phyloP scores from a whole-genome alignment of 2,113 vertebrate species.

The Rhynchopsitta pachyrhyncha region DNA sequence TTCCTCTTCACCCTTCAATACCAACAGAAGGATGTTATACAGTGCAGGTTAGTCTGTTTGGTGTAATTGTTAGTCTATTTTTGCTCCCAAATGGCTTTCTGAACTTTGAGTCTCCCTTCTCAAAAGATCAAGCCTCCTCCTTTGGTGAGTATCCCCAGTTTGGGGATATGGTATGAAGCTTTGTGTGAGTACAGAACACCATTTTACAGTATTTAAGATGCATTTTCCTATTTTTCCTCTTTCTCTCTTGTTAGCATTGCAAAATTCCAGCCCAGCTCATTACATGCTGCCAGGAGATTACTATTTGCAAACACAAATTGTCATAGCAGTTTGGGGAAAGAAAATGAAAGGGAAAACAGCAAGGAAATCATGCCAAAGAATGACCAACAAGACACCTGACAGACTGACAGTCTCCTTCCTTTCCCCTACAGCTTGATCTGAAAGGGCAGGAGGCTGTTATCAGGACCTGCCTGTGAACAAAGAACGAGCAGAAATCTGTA shows the following conservation, averaged over 20 bases:
- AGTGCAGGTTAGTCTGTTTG: background rate
- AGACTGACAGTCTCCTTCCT: background rate
- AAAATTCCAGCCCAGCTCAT: background rate
- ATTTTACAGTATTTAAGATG: background rate
- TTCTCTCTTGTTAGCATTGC: background rate
- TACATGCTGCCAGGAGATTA: background rate
- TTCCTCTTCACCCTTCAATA: background rate
- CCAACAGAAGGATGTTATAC: background rate
- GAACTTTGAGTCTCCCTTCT: background rate
- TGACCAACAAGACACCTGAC: background rate
- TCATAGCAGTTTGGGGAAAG: background rate
- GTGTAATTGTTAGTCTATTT: accelerated
- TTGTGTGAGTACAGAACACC: background rate
- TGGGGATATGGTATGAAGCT: accelerated
- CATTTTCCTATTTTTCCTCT: background rate
- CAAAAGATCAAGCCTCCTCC: background rate
- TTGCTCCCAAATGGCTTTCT: background rate
- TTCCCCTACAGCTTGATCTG: background rate
- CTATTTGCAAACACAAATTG: background rate
- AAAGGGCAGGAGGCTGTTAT: background rate
- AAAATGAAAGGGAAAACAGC: background rate
- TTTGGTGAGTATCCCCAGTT: background rate
- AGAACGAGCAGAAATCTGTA: background rate
- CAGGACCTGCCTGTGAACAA: background rate
- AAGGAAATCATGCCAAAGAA: background rate